Percentiles rank a stretch among this genome's conserved stretches.
These are phyloP conservation scores for Hozukius guyotensis DNA, from an alignment of 2,797 vertebrate species.

Conservation along the genomic window DNA sequence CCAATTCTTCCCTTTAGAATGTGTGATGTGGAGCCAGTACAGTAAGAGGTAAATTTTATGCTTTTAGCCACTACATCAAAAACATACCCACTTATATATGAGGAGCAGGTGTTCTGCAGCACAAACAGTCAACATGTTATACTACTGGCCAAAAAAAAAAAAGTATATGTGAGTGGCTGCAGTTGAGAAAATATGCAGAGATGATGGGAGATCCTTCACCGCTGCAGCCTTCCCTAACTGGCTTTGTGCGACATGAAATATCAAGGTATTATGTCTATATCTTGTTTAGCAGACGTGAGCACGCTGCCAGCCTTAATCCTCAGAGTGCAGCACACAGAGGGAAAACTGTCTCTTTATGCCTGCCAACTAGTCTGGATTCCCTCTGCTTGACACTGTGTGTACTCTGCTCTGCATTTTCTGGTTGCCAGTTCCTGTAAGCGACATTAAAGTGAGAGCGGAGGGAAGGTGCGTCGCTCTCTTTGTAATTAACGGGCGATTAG, in stretches of 20 bases:
- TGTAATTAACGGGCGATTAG: conserved; percentile 56
- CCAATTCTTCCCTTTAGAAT: conserved; percentile 37
- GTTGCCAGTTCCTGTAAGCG: conserved; percentile 56
- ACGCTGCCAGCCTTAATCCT: conserved; percentile 66
- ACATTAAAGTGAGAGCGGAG: conserved; percentile 39
- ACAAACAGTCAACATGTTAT: conserved; percentile 2
- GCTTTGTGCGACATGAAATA: conserved; percentile 41
- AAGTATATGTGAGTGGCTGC: background rate
- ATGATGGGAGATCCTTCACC: conserved; percentile 12
- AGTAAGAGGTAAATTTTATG: conserved; percentile 45
- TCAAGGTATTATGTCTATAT: conserved; percentile 66
- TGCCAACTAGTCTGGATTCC: conserved; percentile 71
- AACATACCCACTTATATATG: background rate
- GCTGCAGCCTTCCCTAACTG: conserved; percentile 6
- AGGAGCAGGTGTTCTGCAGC: conserved; percentile 36
- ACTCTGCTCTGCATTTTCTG: conserved; percentile 41
- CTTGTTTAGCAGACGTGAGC: conserved; percentile 66
- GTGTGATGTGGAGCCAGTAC: conserved; percentile 48
- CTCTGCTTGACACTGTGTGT: conserved; percentile 59
- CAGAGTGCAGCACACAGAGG: conserved; percentile 46
- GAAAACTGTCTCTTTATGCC: conserved; percentile 57
- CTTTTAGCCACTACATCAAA: conserved; percentile 37
- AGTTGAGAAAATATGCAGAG: background rate
- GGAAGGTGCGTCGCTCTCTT: conserved; percentile 31
- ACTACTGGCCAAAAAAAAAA: background rate